These are phyloP conservation scores for Grus americana DNA, from an alignment of 2,113 vertebrate species.

Conservation along the genomic window DNA sequence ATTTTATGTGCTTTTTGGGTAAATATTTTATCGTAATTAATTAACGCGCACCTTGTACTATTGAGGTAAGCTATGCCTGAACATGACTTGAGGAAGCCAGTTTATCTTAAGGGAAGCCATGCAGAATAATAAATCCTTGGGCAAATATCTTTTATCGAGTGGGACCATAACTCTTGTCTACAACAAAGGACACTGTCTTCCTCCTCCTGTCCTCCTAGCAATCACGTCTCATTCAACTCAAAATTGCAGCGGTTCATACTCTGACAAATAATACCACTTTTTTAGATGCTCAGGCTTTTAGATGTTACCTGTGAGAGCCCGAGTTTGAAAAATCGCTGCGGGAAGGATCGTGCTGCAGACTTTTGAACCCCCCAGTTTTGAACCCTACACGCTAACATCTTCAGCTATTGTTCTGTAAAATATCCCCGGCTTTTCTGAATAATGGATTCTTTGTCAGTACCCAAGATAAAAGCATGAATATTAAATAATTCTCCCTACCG, in stretches of 20 bases:
- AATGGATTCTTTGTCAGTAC: neutral
- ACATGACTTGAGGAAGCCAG: neutral
- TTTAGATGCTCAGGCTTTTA: neutral
- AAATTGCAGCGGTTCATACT: neutral
- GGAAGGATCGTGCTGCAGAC: neutral
- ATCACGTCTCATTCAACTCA: neutral
- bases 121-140: neutral
- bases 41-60: neutral
- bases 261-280: neutral
- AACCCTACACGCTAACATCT: neutral
- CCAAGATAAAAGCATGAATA: conserved; percentile 15
- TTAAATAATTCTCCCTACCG: conserved; percentile 13
- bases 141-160: neutral
- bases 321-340: neutral
- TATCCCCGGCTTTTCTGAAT: neutral
- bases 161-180: neutral
- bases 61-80: neutral
- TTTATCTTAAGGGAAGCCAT: neutral
- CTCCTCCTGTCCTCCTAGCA: neutral
- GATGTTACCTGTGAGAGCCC: neutral
- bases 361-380: neutral
- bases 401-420: neutral
- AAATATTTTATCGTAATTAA: neutral
- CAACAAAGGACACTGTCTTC: neutral
- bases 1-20: neutral